These are phyloP conservation scores for Menura novaehollandiae DNA, from an alignment of 2,113 vertebrate genomes.

Conservation along the genomic window DNA sequence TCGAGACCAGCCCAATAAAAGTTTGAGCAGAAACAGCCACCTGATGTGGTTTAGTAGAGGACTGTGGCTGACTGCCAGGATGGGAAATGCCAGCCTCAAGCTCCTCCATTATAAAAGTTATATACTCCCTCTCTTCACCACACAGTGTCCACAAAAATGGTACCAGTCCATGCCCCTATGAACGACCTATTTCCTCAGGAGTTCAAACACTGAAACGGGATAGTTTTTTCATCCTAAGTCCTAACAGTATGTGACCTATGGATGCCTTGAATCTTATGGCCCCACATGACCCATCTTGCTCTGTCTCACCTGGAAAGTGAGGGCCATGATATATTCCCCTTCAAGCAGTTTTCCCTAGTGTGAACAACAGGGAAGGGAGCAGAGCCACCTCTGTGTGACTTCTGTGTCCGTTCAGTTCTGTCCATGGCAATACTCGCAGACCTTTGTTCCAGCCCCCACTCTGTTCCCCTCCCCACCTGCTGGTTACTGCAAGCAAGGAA, in stretches of 20 bases:
- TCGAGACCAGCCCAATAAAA: background rate
- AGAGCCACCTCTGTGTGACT: background rate
- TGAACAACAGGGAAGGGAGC: background rate
- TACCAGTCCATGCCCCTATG: background rate
- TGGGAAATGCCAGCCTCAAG: background rate
- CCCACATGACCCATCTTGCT: background rate
- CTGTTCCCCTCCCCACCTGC: background rate
- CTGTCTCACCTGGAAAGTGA: background rate
- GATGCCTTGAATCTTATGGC: background rate
- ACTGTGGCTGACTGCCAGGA: background rate
- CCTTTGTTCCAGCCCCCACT: background rate
- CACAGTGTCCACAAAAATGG: background rate
- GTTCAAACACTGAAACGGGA: background rate
- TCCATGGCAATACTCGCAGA: background rate
- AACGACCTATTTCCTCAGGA: background rate
- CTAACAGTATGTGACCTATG: background rate
- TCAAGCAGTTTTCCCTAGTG: background rate
- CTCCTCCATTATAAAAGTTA: background rate
- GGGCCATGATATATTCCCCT: background rate
- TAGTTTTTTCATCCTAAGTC: background rate
- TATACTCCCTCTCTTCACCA: background rate
- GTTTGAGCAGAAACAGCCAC: background rate
- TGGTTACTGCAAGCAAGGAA: background rate
- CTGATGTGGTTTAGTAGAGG: background rate
- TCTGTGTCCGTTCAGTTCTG: background rate